Evolutionary conservation across 2,113 vertebrate species (phyloP).

Genomic region (Clinocottus analis): DNA sequence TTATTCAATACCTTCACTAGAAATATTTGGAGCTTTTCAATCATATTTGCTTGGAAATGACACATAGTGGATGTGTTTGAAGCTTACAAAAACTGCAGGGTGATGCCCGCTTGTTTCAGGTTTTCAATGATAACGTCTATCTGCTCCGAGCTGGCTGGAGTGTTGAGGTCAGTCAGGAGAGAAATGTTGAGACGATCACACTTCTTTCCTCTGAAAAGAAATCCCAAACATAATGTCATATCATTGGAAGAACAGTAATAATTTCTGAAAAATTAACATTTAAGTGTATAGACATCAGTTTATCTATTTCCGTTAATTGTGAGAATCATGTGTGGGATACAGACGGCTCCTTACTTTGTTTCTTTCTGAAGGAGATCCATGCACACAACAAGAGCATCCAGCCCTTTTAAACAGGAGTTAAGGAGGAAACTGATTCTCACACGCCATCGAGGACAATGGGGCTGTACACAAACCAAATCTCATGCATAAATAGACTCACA

Average conservation of each 20-base stretch:
- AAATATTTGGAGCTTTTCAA: neutral
- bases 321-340: neutral
- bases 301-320: neutral
- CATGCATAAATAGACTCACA: neutral
- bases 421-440: conserved; percentile 37
- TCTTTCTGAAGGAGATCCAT: conserved; percentile 94
- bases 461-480: neutral
- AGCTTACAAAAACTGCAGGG: conserved; percentile 95
- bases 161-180: conserved; percentile 91
- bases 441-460: neutral
- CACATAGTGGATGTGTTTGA: conserved; percentile 3
- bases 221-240: neutral
- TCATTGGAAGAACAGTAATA: too few relatives aligned
- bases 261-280: too few relatives aligned
- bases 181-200: conserved; percentile 88
- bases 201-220: conserved; percentile 89
- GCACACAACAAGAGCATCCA: conserved; percentile 95
- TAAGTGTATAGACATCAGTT: neutral
- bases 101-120: conserved; percentile 87
- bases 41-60: neutral
- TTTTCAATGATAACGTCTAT: conserved; percentile 90
- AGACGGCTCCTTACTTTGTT: conserved; percentile 64
- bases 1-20: neutral
- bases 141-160: conserved; percentile 87
- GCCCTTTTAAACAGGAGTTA: conserved; percentile 83